Base-by-base conservation (phyloP, 37 sponge, comb jelly and placozoan genomes). In the Beroe forskalii region DNA sequence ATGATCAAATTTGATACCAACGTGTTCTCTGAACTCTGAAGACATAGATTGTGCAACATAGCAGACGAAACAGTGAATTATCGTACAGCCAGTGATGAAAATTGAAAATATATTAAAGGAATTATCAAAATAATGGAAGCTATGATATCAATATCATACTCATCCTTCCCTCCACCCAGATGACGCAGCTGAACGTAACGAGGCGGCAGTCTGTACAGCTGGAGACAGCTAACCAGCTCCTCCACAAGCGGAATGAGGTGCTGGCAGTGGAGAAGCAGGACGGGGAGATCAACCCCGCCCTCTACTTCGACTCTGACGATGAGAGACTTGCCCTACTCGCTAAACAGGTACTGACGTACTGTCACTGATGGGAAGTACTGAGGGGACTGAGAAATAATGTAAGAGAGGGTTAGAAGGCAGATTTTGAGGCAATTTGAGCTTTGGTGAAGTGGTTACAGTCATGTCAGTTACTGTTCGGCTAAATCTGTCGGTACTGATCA, bases 161-260 rank as follows among this genome's bases (percentile, higher is more conserved):
- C 55, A 48, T 12, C 12, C 55, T 12, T 12, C 55, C 55, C 55
- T 48, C 12, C 55, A 6, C 30, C 39, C 55, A 80, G 86, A 43
- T 42, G 55, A 43, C 86, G 1, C 86, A 80, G 86, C 27, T 80
- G 44, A 80, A 80, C 20, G 86, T 80, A 1, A 80, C 86, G n/a
- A 22, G 86, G 35, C 43, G 86, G 19, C 86, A 80, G 55, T 80
- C 86, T 33, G 86, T 80, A 1, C 86, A 80, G 30, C 55, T 80
- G 55, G 86, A 80, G 35, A 80, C 86, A 25, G 86, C 86, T 9
- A 80, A 80, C 86, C 24, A 39, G 43, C 86, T 80, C 55, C 86
- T 80, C n/a, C 86, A 80, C 55, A 80, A 80, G 30, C 12, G 86
- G 25, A 80, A 80, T 37, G 86, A 80, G 55, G 86, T 80, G 44